Evolutionary conservation across 2,113 vertebrate genomes (phyloP).

Genomic region (Eupsittula cactorum): DNA sequence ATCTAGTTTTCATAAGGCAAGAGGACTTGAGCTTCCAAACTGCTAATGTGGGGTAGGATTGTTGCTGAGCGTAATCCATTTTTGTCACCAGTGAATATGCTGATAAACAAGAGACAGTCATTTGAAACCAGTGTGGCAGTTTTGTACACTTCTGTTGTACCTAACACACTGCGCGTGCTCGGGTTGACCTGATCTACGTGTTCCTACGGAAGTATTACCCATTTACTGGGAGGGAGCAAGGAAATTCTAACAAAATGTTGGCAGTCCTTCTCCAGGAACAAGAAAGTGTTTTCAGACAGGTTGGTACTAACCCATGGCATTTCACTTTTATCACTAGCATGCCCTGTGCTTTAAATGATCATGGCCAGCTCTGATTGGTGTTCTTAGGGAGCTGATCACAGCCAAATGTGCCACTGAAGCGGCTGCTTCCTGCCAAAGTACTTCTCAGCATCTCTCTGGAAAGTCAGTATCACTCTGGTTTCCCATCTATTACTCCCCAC

Average conservation of each 20-base stretch:
- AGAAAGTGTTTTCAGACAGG: not conserved
- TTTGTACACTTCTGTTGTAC: not conserved
- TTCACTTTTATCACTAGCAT: not conserved
- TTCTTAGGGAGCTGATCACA: not conserved
- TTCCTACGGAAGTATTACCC: not conserved
- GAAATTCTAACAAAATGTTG: not conserved
- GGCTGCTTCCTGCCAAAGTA: not conserved
- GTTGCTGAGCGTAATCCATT: not conserved
- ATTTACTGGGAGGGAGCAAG: not conserved
- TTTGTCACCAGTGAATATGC: not conserved
- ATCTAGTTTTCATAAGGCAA: not conserved
- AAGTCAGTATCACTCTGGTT: not conserved
- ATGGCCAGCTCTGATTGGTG: not conserved
- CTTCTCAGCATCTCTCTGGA: not conserved
- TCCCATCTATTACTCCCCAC: not conserved
- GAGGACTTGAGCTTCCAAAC: not conserved
- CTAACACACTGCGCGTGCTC: not conserved
- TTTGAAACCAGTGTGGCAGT: not conserved
- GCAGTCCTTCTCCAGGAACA: not conserved
- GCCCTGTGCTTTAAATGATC: rapidly evolving
- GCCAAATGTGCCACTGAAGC: not conserved
- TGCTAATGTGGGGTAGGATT: not conserved
- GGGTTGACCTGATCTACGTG: not conserved
- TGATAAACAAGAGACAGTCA: not conserved
- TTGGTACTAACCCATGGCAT: not conserved